These are phyloP conservation scores for Trichogramma evanescens DNA, from an alignment of 2,888 invertebrate species.

Conservation along the genomic window DNA sequence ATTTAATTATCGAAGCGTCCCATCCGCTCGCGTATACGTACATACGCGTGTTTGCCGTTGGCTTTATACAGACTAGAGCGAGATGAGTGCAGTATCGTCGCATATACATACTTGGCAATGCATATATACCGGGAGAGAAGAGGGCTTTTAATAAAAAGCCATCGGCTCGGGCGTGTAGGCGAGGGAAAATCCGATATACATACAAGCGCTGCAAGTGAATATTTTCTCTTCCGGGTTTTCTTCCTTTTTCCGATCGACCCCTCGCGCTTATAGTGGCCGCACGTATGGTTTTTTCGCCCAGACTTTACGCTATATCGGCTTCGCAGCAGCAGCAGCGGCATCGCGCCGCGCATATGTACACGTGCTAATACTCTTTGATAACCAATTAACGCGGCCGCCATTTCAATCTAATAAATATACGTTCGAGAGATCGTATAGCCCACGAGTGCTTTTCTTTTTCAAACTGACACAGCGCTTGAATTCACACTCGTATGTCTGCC, in stretches of 20 bases:
- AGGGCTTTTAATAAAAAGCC: conserved; percentile 38
- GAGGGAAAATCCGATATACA: conserved; percentile 38
- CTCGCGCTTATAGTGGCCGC: background rate
- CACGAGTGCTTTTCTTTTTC: background rate
- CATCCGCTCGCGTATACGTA: background rate
- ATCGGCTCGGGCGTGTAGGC: conserved; percentile 28
- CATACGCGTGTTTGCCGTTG: background rate
- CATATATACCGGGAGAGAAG: conserved; percentile 1
- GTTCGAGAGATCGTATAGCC: background rate
- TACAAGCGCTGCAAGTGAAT: conserved; percentile 36
- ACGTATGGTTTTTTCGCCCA: conserved; percentile 3
- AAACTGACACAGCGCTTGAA: conserved; percentile 13
- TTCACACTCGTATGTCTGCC: background rate
- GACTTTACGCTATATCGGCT: conserved; percentile 32
- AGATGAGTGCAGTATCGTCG: conserved; percentile 8
- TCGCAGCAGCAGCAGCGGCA: conserved; percentile 17
- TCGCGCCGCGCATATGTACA: no score
- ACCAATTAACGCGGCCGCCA: conserved; percentile 39
- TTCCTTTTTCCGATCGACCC: conserved; percentile 23
- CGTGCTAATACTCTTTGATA: conserved; percentile 43
- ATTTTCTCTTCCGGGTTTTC: conserved; percentile 27
- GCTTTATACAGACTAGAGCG: background rate
- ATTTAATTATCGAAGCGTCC: conserved; percentile 29
- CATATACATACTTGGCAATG: conserved; percentile 1
- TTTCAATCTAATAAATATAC: no score